A percentile compares a stretch with the other conserved stretches of the same genome.
phyloP scores from a whole-genome alignment of 2,797 vertebrate genomes.

The Pteronotus mesoamericanus region DNA sequence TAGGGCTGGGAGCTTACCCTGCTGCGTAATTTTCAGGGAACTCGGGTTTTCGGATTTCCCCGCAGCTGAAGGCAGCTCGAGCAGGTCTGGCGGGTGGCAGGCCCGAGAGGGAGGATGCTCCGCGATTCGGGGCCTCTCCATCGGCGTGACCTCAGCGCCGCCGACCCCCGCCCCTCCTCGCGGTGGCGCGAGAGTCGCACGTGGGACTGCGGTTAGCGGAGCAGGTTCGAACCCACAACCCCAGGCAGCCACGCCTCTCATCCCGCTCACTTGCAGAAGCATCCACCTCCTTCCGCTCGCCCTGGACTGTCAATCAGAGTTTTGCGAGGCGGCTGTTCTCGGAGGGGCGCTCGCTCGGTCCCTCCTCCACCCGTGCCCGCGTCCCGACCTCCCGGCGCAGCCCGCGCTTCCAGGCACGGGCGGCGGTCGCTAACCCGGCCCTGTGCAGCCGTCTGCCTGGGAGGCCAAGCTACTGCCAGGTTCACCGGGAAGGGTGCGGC shows the following conservation, averaged over 20 bases:
- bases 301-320: neutral
- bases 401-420: constrained; percentile 38
- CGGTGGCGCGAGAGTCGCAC: too few species aligned
- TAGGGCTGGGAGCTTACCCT: neutral
- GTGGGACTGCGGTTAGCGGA: neutral
- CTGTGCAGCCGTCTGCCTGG: neutral
- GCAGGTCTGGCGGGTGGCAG: neutral
- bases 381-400: neutral
- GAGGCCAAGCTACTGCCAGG: constrained; percentile 44
- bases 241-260: neutral
- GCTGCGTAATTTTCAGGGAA: neutral
- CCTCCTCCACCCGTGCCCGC: too few species aligned
- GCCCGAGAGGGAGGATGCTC: neutral
- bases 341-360: neutral
- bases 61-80: neutral
- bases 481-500: constrained; percentile 23
- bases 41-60: neutral
- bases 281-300: neutral
- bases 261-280: neutral
- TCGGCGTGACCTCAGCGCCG: neutral
- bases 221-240: neutral
- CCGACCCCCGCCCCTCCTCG: neutral
- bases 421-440: constrained; percentile 31
- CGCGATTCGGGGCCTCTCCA: too few species aligned
- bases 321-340: neutral